Evolutionary conservation across 1,140 invertebrate genomes (phyloP), one percentile per base, ranked within the genome.

Genomic region (Choristoneura fumiferana): DNA sequence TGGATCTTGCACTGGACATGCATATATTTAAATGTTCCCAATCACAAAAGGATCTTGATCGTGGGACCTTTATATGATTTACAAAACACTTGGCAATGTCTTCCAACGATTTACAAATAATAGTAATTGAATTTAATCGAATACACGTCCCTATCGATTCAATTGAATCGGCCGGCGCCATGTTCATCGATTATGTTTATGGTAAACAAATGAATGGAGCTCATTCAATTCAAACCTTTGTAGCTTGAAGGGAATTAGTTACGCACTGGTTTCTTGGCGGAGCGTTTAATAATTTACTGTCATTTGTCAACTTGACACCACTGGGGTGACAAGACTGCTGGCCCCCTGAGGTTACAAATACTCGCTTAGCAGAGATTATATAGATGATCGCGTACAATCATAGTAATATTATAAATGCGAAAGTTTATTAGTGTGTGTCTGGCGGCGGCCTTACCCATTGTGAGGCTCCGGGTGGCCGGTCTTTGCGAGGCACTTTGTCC

Each of bases 121-220:
- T 22, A 29, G 17, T 29, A 49, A 49, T 49, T 33, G 43, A 49
- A 49, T 49, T 49, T 22, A 22, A 49, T 49, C 43, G n/a, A 49
- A 49, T 29, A 29, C 6, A 18, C 43, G 22, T 49, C 17, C 39
- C 40, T 12, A 29, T 29, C 12, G 13, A 49, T 49, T 49, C 43
- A 49, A 49, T 49, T 49, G 43, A 49, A 49, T 17, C 43, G 43
- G 43, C 17, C 43, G 43, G 43, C 43, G 43, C 43, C 43, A 12
- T 49, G 22, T 49, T 49, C 12, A 49, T 49, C 43, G 43, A 49
- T 49, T 49, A 49, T 49, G 22, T 49, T 49, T 49, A 49, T 49
- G 43, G 43, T 49, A 49, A 49, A 49, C 22, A 49, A 49, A 49
- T 49, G 43, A 49, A 49, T 49, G 14, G 43, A 49, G 22, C 43